phyloP scores from a whole-genome alignment of 2,797 vertebrate species.

The Gadopsis marmoratus region DNA sequence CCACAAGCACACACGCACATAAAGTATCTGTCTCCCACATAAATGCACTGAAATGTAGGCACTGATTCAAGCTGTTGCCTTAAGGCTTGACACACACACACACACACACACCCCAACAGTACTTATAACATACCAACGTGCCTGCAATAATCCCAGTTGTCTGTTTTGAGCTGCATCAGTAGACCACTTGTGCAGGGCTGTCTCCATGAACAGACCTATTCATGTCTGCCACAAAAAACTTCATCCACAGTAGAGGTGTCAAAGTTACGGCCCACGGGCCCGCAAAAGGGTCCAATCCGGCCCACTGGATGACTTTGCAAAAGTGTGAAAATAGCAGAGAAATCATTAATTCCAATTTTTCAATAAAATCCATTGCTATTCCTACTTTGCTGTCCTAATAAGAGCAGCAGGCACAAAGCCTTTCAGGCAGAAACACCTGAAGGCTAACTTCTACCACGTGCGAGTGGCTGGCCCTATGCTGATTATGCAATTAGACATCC shows the following conservation, averaged over 20 bases:
- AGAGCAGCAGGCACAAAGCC: too few species aligned
- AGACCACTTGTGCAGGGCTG: slow-evolving; percentile 49
- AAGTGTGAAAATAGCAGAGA: too few species aligned
- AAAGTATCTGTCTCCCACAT: slow-evolving; percentile 33
- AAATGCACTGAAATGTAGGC: slow-evolving; percentile 44
- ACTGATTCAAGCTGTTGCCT: slow-evolving; percentile 43
- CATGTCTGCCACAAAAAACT: slow-evolving; percentile 52
- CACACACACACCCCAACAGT: slow-evolving; percentile 16
- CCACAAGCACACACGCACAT: slow-evolving; percentile 18
- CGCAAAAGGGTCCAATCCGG: too few species aligned
- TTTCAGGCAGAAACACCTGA: too few species aligned
- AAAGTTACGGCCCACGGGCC: too few species aligned
- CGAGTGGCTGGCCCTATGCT: too few species aligned
- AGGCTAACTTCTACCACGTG: too few species aligned
- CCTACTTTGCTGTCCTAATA: too few species aligned
- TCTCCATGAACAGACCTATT: slow-evolving; percentile 54
- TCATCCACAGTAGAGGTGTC: slow-evolving; percentile 40
- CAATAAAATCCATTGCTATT: too few species aligned
- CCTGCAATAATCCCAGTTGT: slow-evolving; percentile 46
- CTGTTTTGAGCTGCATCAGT: slow-evolving; percentile 62
- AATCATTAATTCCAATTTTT: too few species aligned
- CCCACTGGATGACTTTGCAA: too few species aligned
- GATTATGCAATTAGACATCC: too few species aligned
- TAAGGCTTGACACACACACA: slow-evolving; percentile 27
- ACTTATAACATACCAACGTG: slow-evolving; percentile 35